Evolutionary conservation across 1,140 invertebrate genomes (phyloP), one percentile per base, ranked within the genome.

Genomic region (Caerostris extrusa): DNA sequence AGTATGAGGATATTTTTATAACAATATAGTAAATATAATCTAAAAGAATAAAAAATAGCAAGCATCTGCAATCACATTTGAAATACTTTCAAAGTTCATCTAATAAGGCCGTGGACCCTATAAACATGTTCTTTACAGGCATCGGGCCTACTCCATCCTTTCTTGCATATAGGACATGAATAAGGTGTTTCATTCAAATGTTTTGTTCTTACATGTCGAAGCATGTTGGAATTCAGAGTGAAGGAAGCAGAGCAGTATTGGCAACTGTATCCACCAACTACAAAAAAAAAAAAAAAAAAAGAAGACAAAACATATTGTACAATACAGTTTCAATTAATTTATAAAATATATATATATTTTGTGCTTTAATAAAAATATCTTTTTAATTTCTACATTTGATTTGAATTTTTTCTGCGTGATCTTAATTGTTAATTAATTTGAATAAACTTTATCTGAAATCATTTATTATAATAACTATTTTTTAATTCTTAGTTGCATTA

Each of bases 191-290:
- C 82, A 55, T 19, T 57, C 60, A 85, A 17, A 85, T 92, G 90
- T 19, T 85, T 83, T 34, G 90, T 64, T 67, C 90, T 83, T 10
- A 92, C 56, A 85, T 92, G 90, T 8, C 90, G 90, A 61, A 85
- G 58, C 90, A 85, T 92, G 17, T 92, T 92, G 7, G 90, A 92
- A 55, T 92, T 92, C 5, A 67, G 19, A 56, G 90, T 64, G 67
- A 92, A 92, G 34, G 50, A 61, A n/a, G 90, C 77, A n/a, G 57
- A 19, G 57, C 90, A 92, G n/a, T 85, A 64, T 5, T 34, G 12
- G 19, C 90, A 92, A 10, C n/a, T 56, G 50, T 85, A 67, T 10
- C 60, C 50, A 14, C 77, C 90, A 85, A 67, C 55, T 5, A 17
- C 8, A 83, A 83, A 85, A 58, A 85, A 56, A 60, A 7, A 85